Base-by-base conservation (phyloP, 2,113 vertebrate species). In the Istiophorus platypterus region DNA sequence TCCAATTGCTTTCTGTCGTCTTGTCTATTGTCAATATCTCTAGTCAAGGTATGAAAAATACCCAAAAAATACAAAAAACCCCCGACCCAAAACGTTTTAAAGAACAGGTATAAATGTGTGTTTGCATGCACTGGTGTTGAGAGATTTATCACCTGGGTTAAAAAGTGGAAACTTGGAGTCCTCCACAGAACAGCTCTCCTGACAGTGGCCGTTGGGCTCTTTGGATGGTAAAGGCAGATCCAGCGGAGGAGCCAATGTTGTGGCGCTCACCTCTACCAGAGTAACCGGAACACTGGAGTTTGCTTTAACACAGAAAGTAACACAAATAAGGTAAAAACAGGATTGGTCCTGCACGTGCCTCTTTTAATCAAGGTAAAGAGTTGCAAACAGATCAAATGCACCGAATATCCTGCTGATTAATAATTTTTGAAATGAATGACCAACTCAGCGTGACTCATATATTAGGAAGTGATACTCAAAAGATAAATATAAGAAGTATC, bases 121-220 rank as follows among this genome's bases (percentile, higher is more conserved):
- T 45, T 0, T n/a, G 42, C 11, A 26, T 51, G 24, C 5, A 51
- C 12, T 14, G 41, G 6, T 11, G 13, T 15, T 34, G 1, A 27
- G 17, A 1, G 18, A 7, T 61, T 54, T 27, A 1, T 88, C 37
- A 92, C 91, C 92, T 88, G 51, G 0, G 7, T 22, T 47, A 14
- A 77, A 84, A 9, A 85, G 54, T 0, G 52, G 18, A 47, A 80
- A 12, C 7, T 72, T 72, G 66, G 24, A 86, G 39, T 27, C 9
- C 0, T 76, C 20, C 0, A 24, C 0, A 1, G 4, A 4, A 57
- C 70, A 82, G 78, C 26, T 90, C 45, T 91, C 85, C 24, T 82
- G 81, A 62, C 72, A 86, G 79, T 82, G 73, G 56, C 31, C 34
- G 0, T 67, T 78, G 7, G n/a, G 20, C 42, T 89, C 56, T 17